Conservation (phyloP, 2,797 vertebrate species). For the Capromys pilorides region DNA sequence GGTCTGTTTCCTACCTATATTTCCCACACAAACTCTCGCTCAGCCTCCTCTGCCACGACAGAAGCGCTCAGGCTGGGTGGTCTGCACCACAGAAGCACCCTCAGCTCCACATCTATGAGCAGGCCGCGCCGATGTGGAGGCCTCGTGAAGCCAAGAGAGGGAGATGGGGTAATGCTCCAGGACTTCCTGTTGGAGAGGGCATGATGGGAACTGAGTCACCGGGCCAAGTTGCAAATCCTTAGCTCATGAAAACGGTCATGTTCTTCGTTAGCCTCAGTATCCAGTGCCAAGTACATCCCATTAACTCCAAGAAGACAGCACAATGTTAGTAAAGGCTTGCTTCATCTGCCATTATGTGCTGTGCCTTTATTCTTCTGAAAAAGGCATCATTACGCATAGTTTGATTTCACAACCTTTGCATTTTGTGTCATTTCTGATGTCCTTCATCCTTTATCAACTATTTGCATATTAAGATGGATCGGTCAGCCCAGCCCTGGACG, state of each 20-base stretch:
- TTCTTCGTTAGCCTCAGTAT: not conserved
- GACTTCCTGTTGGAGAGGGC: not conserved
- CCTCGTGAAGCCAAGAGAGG: not conserved
- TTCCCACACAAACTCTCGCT: not conserved
- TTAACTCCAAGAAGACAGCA: not conserved
- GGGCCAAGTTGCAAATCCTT: not conserved
- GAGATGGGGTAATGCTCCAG: not conserved
- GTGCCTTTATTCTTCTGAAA: not conserved
- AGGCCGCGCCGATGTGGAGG: not conserved
- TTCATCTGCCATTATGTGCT: not conserved
- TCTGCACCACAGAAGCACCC: not conserved
- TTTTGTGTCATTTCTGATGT: not conserved
- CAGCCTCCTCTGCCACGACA: not conserved
- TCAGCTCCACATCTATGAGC: not conserved
- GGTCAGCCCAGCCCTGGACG: not conserved
- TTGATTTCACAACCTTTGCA: not conserved
- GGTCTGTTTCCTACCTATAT: not conserved
- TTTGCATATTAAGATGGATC: not conserved
- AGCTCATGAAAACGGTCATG: not conserved
- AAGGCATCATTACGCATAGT: not conserved
- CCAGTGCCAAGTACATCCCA: not conserved
- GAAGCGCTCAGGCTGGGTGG: not conserved
- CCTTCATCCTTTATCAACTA: not conserved
- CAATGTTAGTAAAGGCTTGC: not conserved
- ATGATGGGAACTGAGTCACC: not conserved